Percentiles rank a stretch among this genome's conserved stretches.
phyloP scores from a whole-genome alignment of 2,113 vertebrate genomes.

The Prinia subflava region DNA sequence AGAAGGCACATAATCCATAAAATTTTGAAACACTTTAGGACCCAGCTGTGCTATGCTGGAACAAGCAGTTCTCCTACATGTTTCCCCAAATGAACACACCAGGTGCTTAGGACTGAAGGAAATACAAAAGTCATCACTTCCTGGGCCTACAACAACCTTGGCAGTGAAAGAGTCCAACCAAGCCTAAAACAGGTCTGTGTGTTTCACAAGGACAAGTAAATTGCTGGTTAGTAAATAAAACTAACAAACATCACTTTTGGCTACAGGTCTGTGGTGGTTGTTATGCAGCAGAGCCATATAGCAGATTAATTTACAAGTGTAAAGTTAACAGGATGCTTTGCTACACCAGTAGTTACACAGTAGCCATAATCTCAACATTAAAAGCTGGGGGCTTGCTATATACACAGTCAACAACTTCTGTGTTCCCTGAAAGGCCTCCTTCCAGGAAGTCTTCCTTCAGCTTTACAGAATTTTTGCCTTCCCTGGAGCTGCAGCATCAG shows the following conservation, averaged over 20 bases:
- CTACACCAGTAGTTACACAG: not conserved
- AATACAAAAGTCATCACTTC: not conserved
- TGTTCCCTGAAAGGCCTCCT: not conserved
- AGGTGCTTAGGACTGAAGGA: not conserved
- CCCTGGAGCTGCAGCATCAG: not conserved
- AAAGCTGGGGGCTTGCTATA: not conserved
- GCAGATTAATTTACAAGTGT: not conserved
- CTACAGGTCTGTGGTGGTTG: not conserved
- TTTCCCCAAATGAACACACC: not conserved
- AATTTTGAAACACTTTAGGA: not conserved
- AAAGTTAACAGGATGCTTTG: not conserved
- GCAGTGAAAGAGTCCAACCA: not conserved
- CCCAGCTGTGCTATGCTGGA: not conserved
- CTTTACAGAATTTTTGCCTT: constrained; percentile 8
- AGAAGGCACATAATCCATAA: not conserved
- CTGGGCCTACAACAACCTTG: not conserved
- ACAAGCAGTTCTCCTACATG: not conserved
- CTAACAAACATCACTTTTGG: not conserved
- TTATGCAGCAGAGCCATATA: not conserved
- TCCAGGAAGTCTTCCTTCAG: not conserved
- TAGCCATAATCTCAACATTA: not conserved
- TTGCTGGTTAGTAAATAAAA: not conserved
- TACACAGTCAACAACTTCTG: not conserved
- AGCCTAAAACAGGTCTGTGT: not conserved
- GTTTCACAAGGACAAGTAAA: not conserved